These are phyloP conservation scores for Fregata magnificens DNA, from an alignment of 2,113 vertebrate species.

Conservation along the genomic window DNA sequence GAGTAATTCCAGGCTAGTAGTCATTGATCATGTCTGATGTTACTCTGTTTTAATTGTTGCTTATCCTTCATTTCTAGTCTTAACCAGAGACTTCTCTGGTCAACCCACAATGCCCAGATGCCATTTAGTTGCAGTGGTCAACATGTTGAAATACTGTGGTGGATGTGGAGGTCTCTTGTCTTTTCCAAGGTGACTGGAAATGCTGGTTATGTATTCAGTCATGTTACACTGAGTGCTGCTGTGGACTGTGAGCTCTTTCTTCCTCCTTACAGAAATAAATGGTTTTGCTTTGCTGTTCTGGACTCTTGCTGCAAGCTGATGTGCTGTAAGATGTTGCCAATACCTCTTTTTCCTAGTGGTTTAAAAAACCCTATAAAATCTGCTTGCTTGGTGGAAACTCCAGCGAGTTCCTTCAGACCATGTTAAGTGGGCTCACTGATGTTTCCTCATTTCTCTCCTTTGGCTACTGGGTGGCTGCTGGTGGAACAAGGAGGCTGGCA, in stretches of 20 bases:
- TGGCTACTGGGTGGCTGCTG: not conserved
- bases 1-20: not conserved
- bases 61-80: not conserved
- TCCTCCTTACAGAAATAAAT: not conserved
- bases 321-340: not conserved
- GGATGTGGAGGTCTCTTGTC: not conserved
- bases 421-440: not conserved
- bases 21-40: not conserved
- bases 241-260: not conserved
- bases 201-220: not conserved
- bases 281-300: not conserved
- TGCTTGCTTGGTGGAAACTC: not conserved
- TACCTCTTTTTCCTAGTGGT: not conserved
- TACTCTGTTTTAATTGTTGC: not conserved
- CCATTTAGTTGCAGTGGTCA: not conserved
- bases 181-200: not conserved
- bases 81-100: not conserved
- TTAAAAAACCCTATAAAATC: not conserved
- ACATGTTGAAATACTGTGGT: not conserved
- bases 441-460: not conserved
- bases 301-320: not conserved
- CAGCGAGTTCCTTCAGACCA: not conserved
- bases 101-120: not conserved
- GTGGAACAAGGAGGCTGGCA: not conserved
- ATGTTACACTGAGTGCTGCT: rapidly evolving